A percentile compares a stretch with the other conserved stretches of the same genome.
These are phyloP conservation scores for Epinephelus moara DNA, from an alignment of 2,113 vertebrate genomes.

Conservation along the genomic window DNA sequence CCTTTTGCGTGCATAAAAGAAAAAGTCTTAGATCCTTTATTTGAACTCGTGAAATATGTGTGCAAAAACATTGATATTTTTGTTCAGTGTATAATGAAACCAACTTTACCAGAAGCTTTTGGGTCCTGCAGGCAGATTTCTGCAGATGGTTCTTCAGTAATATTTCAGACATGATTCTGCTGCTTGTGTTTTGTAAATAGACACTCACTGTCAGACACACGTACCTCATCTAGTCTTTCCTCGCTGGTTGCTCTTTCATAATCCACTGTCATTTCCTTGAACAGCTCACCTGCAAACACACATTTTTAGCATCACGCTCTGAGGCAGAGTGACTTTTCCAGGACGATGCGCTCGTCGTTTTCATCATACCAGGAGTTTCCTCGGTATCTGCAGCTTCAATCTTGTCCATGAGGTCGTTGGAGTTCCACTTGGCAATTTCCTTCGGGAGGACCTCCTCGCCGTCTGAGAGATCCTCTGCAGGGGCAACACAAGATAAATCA, in stretches of 20 bases:
- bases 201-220: slow-evolving; percentile 40
- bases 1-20: too few relatives aligned
- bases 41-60: too few relatives aligned
- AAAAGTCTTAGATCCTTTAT: too few relatives aligned
- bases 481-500: slow-evolving; percentile 1
- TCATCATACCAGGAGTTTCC: slow-evolving; percentile 84
- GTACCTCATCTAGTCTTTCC: slow-evolving; percentile 89
- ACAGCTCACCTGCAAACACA: slow-evolving; percentile 84
- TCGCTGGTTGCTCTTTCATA: slow-evolving; percentile 83
- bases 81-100: background rate
- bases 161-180: slow-evolving; percentile 25
- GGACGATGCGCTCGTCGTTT: background rate
- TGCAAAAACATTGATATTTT: too few relatives aligned
- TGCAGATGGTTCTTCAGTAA: background rate
- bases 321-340: background rate
- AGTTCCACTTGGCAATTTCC: slow-evolving; percentile 96
- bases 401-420: slow-evolving; percentile 96
- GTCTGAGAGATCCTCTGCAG: slow-evolving; percentile 92
- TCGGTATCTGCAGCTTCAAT: slow-evolving; percentile 90
- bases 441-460: slow-evolving; percentile 91
- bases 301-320: background rate
- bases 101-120: slow-evolving; percentile 6
- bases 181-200: background rate
- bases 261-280: slow-evolving; percentile 86
- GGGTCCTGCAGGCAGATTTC: slow-evolving; percentile 19